Percentiles rank a stretch among this genome's conserved stretches.
Conservation (phyloP, 1,140 invertebrate species). For the Nixonia krombeini region DNA sequence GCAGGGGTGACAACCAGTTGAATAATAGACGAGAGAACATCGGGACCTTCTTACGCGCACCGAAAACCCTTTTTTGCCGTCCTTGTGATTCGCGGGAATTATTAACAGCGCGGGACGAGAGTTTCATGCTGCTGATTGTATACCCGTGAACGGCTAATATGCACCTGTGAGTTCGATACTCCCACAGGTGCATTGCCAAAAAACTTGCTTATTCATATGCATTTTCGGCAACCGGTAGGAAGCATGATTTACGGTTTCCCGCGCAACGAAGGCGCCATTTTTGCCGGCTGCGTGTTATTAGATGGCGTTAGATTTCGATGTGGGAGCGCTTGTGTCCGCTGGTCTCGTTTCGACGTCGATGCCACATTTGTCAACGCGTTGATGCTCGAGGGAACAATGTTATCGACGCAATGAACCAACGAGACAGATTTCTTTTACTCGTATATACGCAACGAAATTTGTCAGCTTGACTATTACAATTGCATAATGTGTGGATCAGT, state of each 20-base stretch:
- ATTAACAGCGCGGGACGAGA: constrained; percentile 61
- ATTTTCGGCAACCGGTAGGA: constrained; percentile 2
- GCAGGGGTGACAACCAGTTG: constrained; percentile 64
- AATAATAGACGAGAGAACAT: constrained; percentile 60
- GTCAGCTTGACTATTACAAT: no score
- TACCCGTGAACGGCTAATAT: constrained; percentile 38
- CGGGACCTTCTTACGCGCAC: constrained; percentile 66
- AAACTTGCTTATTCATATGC: constrained; percentile 42
- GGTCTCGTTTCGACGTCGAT: no score
- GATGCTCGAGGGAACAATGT: no score
- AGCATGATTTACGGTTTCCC: background rate
- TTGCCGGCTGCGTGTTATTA: background rate
- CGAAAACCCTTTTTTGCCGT: constrained; percentile 58
- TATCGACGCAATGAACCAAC: no score
- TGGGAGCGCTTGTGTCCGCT: no score
- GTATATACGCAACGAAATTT: no score
- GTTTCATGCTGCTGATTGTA: constrained; percentile 60
- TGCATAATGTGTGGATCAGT: no score
- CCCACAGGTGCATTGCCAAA: constrained; percentile 40
- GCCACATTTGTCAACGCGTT: no score
- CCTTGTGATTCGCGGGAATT: constrained; percentile 59
- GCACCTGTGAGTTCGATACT: constrained; percentile 42
- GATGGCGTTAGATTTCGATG: no score
- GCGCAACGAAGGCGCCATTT: background rate
- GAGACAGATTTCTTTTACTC: no score